Base-by-base conservation (phyloP, 2,888 invertebrate genomes). In the Drosophila incognita region DNA sequence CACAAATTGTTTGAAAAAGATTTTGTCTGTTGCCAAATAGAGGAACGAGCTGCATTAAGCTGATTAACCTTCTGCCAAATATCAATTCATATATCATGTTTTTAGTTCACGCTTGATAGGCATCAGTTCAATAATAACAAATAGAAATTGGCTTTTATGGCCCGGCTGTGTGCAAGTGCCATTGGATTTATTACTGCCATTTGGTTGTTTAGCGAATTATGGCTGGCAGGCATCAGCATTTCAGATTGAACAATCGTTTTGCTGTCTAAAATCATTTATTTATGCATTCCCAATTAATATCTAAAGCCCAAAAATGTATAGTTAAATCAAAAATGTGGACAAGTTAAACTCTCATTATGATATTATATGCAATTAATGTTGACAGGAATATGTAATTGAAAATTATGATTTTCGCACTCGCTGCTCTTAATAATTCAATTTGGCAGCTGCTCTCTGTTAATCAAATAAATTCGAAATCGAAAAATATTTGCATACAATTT, bases 331-430 rank as follows among this genome's bases (percentile, higher is more conserved):
- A 63, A 58, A 53, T 64, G 58, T 64, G 13, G 53, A 59, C 73
- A 66, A 70, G 76, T 72, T 84, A 83, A 88, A 79, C 78, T 73
- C 77, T 73, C 72, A 76, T 83, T 80, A 73, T 74, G 67, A 52
- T 60, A 59, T 65, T 69, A 38, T 63, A 60, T 68, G 66, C 56
- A 40, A 79, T 76, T 77, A 69, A 74, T 79, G 79, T 73, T 85
- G 89, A 89, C 85, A 81, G 65, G 73, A 82, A 74, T 79, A 60
- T 27, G 53, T n/a, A 72, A 72, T 71, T 76, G 74, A 60, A 68
- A 74, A 77, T 83, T 87, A 60, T 57, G 79, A 73, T 70, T 77
- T 79, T 69, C 67, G 59, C 75, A 65, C 60, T 80, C 56, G 46
- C 68, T 64, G 60, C 74, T 48, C 60, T 73, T 56, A 65, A 76